phyloP scores from a whole-genome alignment of 2,113 vertebrate genomes.

The Ageneiosus marmoratus region DNA sequence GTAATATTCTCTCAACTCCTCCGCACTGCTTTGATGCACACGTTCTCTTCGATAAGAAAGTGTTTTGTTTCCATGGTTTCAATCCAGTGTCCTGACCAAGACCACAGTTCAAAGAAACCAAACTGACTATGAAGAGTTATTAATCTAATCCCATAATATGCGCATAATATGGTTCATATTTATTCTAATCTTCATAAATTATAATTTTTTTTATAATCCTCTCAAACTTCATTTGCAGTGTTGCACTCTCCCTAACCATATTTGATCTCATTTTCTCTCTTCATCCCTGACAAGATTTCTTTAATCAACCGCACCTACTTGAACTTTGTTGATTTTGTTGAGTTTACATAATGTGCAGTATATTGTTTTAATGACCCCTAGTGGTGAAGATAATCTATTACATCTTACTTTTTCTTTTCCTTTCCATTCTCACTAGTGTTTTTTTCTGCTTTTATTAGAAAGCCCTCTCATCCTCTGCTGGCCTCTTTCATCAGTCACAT shows the following conservation, averaged over 20 bases:
- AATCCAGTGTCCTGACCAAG: not conserved
- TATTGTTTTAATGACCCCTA: constrained; percentile 53
- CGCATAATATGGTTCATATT: constrained; percentile 22
- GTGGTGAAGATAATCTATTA: constrained; percentile 45
- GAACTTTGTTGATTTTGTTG: not conserved
- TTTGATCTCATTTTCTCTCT: constrained; percentile 43
- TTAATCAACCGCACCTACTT: constrained; percentile 9
- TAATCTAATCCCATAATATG: constrained; percentile 30
- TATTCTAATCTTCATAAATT: not conserved
- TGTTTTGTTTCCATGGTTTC: constrained; percentile 43
- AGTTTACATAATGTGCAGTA: not conserved
- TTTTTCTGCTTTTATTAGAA: constrained; percentile 67
- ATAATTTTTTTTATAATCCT: constrained; percentile 16
- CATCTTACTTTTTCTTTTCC: not conserved
- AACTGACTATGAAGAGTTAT: constrained; percentile 20
- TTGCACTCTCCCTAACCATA: no score
- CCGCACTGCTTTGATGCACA: constrained; percentile 5
- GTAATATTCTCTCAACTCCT: constrained; percentile 27
- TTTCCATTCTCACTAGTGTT: not conserved
- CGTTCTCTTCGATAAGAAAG: not conserved
- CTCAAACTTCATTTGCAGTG: not conserved
- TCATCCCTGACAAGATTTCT: constrained; percentile 71
- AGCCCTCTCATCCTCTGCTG: constrained; percentile 86
- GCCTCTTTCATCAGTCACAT: constrained; percentile 87
- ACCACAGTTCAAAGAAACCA: not conserved